Conservation (phyloP, 1,140 invertebrate species). For the Macrobrachium nipponense region DNA sequence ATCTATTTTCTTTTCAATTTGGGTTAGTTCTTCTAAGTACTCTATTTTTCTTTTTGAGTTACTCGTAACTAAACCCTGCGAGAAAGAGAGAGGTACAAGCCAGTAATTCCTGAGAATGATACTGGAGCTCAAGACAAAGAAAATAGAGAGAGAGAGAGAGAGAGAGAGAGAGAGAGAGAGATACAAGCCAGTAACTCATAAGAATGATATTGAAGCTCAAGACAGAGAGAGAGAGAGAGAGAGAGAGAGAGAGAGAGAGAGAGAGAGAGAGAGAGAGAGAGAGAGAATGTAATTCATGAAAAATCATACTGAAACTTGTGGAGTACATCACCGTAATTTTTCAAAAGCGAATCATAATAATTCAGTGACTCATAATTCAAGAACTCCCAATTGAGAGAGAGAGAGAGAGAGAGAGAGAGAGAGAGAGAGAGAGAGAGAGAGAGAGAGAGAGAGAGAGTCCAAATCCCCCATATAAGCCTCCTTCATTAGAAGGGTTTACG, state of each 20-base stretch:
- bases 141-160: not conserved
- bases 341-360: not conserved
- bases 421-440: conserved; percentile 6
- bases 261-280: not conserved
- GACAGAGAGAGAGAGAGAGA: not conserved
- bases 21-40: too few relatives aligned
- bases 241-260: not conserved
- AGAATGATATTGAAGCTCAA: not conserved
- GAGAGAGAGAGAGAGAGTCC: not conserved
- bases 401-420: not conserved
- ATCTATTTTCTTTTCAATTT: too few relatives aligned
- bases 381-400: not conserved
- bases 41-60: too few relatives aligned
- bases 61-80: too few relatives aligned
- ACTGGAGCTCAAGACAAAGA: not conserved
- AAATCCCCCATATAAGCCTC: too few relatives aligned
- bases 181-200: not conserved
- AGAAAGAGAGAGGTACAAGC: conserved; percentile 1
- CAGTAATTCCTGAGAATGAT: not conserved
- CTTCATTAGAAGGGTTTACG: too few relatives aligned
- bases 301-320: not conserved
- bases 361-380: not conserved
- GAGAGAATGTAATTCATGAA: too few relatives aligned
- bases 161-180: not conserved
- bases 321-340: too few relatives aligned